Evolutionary conservation across 2,888 invertebrate genomes (phyloP), one percentile per base, ranked within the genome.

Genomic region (Heliconius aoede): DNA sequence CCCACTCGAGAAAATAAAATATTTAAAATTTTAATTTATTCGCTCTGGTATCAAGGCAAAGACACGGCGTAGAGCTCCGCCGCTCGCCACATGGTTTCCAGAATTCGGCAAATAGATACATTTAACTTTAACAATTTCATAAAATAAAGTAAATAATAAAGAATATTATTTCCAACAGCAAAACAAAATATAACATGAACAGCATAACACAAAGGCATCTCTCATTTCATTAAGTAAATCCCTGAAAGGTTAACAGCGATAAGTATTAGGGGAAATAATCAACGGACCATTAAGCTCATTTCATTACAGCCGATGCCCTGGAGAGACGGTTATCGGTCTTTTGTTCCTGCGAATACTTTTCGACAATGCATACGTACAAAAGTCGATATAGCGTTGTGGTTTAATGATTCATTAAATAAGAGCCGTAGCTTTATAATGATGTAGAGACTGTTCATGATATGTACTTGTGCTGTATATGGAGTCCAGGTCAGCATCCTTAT

Each of bases 231-330:
- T 76, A 76, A 76, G 55, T 72, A 72, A 71, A 64, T 40, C 75
- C 75, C 64, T 64, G 72, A 76, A 72, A 72, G 58, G 62, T 72
- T 64, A 76, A 72, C 72, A 58, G 68, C 51, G 58, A 62, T 76
- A 77, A 75, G 71, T 75, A 75, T 73, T 77, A 77, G 72, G 62
- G 73, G 76, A 85, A 87, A 87, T 88, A 85, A 86, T 86, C 83
- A 84, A 84, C 87, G 87, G 88, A 87, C 87, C 88, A 89, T 89
- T 89, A 88, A 86, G 87, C 84, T 85, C 85, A 85, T 87, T 88
- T 86, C 84, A 85, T 85, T 82, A 83, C 82, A 81, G 82, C 81
- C 80, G 81, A 83, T 74, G 78, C 77, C 73, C 76, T 75, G 58
- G 77, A 73, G 78, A 75, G 71, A 73, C 77, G 76, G 77, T 79